These are phyloP conservation scores for Sylvia atricapilla DNA, from an alignment of 2,113 vertebrate species.

Conservation along the genomic window DNA sequence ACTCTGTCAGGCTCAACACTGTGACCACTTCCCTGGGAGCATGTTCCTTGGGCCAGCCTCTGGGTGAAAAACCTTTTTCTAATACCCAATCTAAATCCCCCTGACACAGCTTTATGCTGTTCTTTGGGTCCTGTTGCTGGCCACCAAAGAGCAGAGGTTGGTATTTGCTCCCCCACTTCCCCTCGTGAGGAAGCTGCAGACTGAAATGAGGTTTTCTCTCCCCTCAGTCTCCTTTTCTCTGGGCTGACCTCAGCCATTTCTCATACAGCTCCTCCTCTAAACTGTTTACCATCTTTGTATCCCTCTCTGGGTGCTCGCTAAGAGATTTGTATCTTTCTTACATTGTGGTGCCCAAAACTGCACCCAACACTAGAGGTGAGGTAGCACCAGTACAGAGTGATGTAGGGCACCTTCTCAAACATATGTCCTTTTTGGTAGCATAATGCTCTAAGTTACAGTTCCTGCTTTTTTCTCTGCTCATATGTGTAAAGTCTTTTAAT, in stretches of 20 bases:
- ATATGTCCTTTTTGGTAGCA: background rate
- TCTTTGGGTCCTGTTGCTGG: background rate
- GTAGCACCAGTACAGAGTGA: background rate
- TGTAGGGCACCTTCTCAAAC: background rate
- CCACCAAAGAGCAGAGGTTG: background rate
- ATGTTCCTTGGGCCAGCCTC: background rate
- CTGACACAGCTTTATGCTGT: background rate
- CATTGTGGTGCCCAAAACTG: background rate
- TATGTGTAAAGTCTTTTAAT: background rate
- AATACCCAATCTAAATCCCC: background rate
- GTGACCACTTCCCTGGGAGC: background rate
- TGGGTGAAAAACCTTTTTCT: background rate
- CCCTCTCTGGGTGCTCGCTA: background rate
- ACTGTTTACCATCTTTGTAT: background rate
- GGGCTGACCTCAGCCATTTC: background rate
- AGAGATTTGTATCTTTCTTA: background rate
- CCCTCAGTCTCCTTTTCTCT: background rate
- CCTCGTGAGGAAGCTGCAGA: fast-evolving
- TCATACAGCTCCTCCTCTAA: background rate
- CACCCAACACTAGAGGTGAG: background rate
- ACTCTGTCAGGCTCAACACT: background rate
- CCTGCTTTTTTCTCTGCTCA: background rate
- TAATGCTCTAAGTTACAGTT: background rate
- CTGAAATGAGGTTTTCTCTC: background rate
- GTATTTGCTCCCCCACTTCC: background rate